A percentile compares a stretch with the other conserved stretches of the same genome.
Evolutionary conservation across 2,797 vertebrate genomes (phyloP).

Genomic region (Lemur catta): DNA sequence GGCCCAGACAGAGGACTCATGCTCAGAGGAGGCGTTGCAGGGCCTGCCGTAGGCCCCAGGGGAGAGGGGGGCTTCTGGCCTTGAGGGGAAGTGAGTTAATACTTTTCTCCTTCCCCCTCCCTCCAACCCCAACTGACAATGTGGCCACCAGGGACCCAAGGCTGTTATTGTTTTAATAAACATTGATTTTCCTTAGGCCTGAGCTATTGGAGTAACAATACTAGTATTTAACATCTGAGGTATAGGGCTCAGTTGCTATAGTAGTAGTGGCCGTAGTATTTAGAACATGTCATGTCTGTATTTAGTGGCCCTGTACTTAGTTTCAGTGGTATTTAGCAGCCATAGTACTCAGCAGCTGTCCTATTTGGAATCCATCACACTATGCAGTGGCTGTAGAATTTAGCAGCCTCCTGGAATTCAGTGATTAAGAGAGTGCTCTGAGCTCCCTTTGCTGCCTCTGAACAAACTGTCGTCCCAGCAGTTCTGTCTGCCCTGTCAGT

Average conservation of each 20-base stretch:
- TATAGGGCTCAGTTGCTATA: neutral
- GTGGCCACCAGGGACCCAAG: neutral
- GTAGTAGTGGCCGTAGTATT: neutral
- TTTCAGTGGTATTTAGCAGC: neutral
- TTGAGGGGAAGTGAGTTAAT: neutral
- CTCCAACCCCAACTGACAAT: neutral
- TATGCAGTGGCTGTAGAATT: neutral
- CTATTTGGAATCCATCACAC: neutral
- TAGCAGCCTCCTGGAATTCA: neutral
- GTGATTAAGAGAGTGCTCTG: neutral
- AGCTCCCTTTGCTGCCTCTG: neutral
- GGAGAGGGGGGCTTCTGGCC: neutral
- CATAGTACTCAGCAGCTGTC: neutral
- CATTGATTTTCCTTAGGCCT: neutral
- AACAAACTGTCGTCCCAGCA: conserved; percentile 46
- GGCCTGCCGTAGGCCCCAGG: neutral
- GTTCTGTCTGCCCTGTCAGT: conserved; percentile 42
- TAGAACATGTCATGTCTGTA: neutral
- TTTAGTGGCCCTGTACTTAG: neutral
- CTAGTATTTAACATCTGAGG: neutral
- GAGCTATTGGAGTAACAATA: neutral
- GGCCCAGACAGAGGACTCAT: neutral
- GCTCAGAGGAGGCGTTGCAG: neutral
- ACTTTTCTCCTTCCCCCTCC: neutral
- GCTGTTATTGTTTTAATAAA: neutral